phyloP scores from a whole-genome alignment of 2,113 vertebrate genomes.

The Strix aluco region DNA sequence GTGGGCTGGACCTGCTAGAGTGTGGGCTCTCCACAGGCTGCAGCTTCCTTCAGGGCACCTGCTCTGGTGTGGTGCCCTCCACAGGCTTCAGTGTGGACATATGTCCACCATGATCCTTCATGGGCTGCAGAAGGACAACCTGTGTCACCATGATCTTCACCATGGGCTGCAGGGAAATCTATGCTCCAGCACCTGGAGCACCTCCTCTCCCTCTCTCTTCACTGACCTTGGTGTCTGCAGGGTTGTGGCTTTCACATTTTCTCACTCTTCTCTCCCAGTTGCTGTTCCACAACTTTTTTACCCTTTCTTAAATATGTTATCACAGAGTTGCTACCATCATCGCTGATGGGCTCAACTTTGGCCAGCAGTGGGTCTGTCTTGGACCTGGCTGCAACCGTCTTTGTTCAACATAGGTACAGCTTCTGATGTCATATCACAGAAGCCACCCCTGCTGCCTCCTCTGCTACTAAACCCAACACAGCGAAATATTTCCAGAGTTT shows the following conservation, averaged over 20 bases:
- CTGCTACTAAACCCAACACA: neutral
- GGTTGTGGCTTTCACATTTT: neutral
- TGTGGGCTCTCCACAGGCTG: too few species aligned
- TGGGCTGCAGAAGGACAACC: neutral
- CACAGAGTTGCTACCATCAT: neutral
- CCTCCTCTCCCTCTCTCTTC: neutral
- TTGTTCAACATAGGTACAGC: neutral
- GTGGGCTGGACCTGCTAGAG: rapidly evolving
- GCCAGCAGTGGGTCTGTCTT: rapidly evolving
- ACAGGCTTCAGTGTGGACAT: neutral
- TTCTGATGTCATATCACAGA: neutral
- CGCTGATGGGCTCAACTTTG: neutral
- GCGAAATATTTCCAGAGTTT: neutral
- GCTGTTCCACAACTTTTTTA: neutral
- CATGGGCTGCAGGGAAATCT: neutral
- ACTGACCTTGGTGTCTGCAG: neutral
- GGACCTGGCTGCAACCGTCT: neutral
- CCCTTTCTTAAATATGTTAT: neutral
- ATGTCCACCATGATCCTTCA: neutral
- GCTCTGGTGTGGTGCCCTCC: neutral
- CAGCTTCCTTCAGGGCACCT: neutral
- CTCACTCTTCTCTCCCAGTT: neutral
- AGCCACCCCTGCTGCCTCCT: neutral
- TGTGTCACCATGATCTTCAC: neutral
- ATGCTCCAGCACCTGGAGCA: neutral